Conservation (phyloP, 2,797 vertebrate species). For the Coreius guichenoti region DNA sequence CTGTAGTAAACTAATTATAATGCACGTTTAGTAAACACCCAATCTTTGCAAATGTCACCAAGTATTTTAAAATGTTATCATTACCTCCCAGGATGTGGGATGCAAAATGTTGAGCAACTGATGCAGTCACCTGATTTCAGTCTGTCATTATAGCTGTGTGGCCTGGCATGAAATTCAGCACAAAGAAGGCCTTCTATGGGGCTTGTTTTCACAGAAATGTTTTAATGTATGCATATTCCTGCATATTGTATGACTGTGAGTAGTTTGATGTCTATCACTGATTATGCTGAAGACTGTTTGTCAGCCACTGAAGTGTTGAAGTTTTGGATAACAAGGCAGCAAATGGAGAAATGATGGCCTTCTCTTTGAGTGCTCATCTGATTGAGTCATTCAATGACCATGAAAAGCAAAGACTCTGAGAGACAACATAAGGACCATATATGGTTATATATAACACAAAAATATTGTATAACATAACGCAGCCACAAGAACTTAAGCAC, state of each 20-base stretch:
- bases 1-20: conserved; percentile 24
- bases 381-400: conserved; percentile 40
- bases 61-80: conserved; percentile 27
- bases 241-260: background rate
- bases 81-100: conserved; percentile 31
- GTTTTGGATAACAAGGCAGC: conserved; percentile 50
- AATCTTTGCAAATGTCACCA: conserved; percentile 17
- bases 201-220: background rate
- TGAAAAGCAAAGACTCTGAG: conserved; percentile 35
- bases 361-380: conserved; percentile 42
- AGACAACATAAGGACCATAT: conserved; percentile 28
- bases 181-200: background rate
- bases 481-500: background rate
- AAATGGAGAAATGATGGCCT: conserved; percentile 43
- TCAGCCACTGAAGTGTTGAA: conserved; percentile 27
- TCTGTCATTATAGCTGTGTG: background rate
- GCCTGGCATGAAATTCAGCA: background rate
- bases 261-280: conserved; percentile 29
- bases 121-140: conserved; percentile 1
- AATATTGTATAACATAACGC: conserved; percentile 19
- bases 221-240: background rate
- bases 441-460: background rate
- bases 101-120: conserved; percentile 2
- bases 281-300: conserved; percentile 25
- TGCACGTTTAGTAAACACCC: background rate